A percentile compares a stretch with the other conserved stretches of the same genome.
Evolutionary conservation across 2,113 vertebrate species (phyloP).

Genomic region (Acrocephalus kingi): DNA sequence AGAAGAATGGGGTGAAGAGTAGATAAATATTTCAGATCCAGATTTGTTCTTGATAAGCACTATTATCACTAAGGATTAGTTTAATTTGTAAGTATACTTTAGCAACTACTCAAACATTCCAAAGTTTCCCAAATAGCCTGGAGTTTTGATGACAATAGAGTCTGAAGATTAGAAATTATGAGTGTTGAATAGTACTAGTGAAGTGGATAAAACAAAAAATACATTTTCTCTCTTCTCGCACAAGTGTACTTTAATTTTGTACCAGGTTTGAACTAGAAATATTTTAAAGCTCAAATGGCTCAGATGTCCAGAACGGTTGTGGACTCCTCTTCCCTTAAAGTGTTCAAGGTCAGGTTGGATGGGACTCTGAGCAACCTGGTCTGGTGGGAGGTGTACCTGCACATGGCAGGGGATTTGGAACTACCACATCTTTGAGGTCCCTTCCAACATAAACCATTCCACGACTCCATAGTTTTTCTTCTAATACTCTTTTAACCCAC

Average conservation of each 20-base stretch:
- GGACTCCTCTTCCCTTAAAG: neutral
- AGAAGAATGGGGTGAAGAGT: neutral
- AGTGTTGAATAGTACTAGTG: neutral
- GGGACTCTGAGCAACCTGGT: neutral
- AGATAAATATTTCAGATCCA: slow-evolving; percentile 39
- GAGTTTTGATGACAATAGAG: neutral
- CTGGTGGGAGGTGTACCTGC: neutral
- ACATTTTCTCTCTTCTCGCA: neutral
- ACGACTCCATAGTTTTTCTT: neutral
- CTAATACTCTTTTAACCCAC: neutral
- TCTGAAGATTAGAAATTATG: neutral
- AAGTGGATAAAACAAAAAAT: neutral
- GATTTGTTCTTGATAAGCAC: neutral
- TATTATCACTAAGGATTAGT: slow-evolving; percentile 21
- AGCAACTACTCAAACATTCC: neutral
- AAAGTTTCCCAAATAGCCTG: neutral
- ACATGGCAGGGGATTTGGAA: neutral
- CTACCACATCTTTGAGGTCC: neutral
- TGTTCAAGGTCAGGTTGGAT: neutral
- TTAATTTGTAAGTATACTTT: neutral
- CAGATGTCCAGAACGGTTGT: fast-evolving
- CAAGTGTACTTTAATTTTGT: neutral
- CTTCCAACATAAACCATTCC: neutral
- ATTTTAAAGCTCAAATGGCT: neutral
- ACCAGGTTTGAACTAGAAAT: neutral